Evolutionary conservation across 2,888 invertebrate genomes (phyloP).

Genomic region (Acanthococcus lagerstroemiae): DNA sequence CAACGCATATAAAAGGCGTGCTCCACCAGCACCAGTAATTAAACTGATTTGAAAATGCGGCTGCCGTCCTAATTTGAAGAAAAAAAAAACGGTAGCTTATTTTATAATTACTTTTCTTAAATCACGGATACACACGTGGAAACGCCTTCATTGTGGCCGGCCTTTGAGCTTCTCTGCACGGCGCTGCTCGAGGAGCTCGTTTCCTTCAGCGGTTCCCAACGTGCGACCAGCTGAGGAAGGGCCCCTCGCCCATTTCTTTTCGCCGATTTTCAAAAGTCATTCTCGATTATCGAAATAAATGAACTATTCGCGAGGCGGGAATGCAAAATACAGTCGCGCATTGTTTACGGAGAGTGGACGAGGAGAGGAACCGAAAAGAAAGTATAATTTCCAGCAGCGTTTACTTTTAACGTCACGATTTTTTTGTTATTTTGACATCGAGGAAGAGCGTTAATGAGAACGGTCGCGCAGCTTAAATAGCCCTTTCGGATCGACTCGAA

Average conservation of each 20-base stretch:
- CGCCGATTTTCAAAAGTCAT: neutral
- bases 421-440: too few relatives aligned
- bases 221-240: neutral
- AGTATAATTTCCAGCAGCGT: too few relatives aligned
- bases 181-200: neutral
- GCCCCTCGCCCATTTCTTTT: neutral
- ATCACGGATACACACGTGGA: neutral
- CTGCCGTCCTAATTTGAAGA: neutral
- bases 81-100: conserved; percentile 21
- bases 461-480: too few relatives aligned
- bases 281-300: neutral
- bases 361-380: too few relatives aligned
- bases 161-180: conserved; percentile 2
- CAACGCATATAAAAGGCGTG: neutral
- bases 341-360: too few relatives aligned
- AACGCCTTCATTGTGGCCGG: conserved; percentile 15
- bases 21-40: too few relatives aligned
- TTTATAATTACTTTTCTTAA: conserved; percentile 22
- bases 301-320: neutral
- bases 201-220: conserved; percentile 6
- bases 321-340: too few relatives aligned
- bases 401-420: too few relatives aligned
- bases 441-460: too few relatives aligned
- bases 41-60: neutral
- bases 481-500: too few relatives aligned